Evolutionary conservation across 2,888 invertebrate species (phyloP), one percentile per base, ranked within the genome.

Genomic region (Pediacus dermestoides): DNA sequence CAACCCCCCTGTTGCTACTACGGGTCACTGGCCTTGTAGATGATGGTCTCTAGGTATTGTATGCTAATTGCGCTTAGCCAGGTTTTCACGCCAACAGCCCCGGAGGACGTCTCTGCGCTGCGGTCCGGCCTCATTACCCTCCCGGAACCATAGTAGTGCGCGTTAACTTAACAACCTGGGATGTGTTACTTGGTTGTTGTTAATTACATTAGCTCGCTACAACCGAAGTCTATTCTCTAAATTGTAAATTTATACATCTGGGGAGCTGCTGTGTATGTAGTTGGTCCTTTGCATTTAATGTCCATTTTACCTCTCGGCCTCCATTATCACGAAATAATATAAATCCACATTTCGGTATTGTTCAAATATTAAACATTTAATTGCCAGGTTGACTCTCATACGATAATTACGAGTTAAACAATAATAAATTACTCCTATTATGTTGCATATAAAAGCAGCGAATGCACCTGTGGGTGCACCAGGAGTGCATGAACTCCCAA

Each of bases 201-300:
- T 63, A 63, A 64, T 63, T 63, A 56, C 61, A 57, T 63, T 61
- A 60, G 50, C 55, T 52, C 43, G 46, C 56, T 55, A 52, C 54
- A 52, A 51, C 54, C 53, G 47, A 61, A 60, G 53, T 52, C 52
- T 55, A 50, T 56, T 57, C 50, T 47, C 49, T 47, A 51, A 55
- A 57, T 58, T 53, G 56, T 48, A 55, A 55, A 58, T 58, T 58
- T 56, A 55, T 55, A 52, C 53, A 50, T 44, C 37, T 33, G 30
- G 43, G 48, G 53, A 50, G 44, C 50, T 13, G 3, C 48, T 42
- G 41, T n/a, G n/a, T n/a, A n/a, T n/a, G n/a, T n/a, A n/a, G n/a
- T 43, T 39, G 47, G 34, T 39, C 42, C 44, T 44, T 40, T 42
- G 41, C 47, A 42, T 47, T 50, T 50, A 48, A 52, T 55, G 53